Percentiles rank a stretch among this genome's conserved stretches.
Conservation (phyloP, 2,888 invertebrate genomes). For the Lepidocyrtoides sp. region DNA sequence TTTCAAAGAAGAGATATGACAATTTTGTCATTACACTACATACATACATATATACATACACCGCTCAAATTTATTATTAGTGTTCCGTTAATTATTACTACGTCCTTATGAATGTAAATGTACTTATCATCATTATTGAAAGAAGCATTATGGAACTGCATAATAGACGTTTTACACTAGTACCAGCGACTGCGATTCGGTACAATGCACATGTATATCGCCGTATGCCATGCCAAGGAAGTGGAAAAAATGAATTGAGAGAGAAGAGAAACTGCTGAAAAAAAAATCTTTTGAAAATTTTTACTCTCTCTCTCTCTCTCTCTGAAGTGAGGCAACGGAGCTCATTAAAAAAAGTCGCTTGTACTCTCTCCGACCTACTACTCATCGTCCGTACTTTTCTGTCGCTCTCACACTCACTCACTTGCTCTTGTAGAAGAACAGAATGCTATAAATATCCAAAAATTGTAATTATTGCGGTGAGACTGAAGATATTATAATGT, state of each 20-base stretch:
- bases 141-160: not conserved
- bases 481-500: slow-evolving; percentile 43
- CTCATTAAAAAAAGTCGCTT: slow-evolving; percentile 47
- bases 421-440: not conserved
- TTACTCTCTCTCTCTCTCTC: not conserved
- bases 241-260: not conserved
- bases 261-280: not conserved
- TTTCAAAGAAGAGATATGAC: slow-evolving; percentile 31
- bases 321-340: slow-evolving; percentile 31
- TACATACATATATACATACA: too few species aligned
- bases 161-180: slow-evolving; percentile 17
- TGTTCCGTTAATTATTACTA: not conserved
- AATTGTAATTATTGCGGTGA: slow-evolving; percentile 48
- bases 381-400: not conserved
- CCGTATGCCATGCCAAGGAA: not conserved
- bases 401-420: not conserved
- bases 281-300: not conserved
- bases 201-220: not conserved
- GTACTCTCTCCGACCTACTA: not conserved
- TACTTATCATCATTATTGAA: slow-evolving; percentile 19
- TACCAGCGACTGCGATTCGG: not conserved
- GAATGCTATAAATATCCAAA: slow-evolving; percentile 60
- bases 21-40: slow-evolving; percentile 48
- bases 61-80: not conserved
- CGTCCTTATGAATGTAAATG: not conserved